Percentiles rank a stretch among this genome's conserved stretches.
Conservation (phyloP, 35 echinoderm and acorn worm species). For the Eucidaris tribuloides region DNA sequence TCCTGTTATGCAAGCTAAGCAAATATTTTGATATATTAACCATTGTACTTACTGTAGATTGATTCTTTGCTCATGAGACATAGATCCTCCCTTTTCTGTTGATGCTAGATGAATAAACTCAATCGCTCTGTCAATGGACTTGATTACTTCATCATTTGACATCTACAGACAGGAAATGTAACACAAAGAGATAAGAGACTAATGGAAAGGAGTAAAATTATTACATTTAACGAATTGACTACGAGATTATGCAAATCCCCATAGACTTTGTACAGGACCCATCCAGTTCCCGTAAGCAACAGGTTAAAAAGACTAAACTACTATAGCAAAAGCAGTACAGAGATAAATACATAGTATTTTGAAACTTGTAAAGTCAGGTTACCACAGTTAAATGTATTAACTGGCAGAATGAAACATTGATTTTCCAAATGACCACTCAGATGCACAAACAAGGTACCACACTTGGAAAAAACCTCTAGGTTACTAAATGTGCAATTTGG, state of each 20-base stretch:
- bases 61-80: conserved; percentile 54
- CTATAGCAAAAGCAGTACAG: background rate
- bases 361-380: background rate
- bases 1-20: no score
- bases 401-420: background rate
- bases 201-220: background rate
- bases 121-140: conserved; percentile 91
- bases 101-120: conserved; percentile 80
- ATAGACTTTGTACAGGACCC: no score
- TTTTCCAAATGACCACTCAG: no score
- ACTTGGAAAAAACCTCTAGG: no score
- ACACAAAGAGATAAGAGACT: background rate
- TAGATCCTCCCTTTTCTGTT: conserved; percentile 52
- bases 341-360: background rate
- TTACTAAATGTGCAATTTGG: no score
- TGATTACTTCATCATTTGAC: conserved; percentile 67
- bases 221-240: background rate
- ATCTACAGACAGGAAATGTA: conserved; percentile 45
- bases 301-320: no score
- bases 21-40: no score
- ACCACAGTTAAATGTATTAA: background rate
- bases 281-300: no score
- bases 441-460: no score
- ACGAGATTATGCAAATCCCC: no score
- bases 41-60: conserved; percentile 64